Conservation (phyloP, 2,113 vertebrate genomes). For the Halichoeres trimaculatus region DNA sequence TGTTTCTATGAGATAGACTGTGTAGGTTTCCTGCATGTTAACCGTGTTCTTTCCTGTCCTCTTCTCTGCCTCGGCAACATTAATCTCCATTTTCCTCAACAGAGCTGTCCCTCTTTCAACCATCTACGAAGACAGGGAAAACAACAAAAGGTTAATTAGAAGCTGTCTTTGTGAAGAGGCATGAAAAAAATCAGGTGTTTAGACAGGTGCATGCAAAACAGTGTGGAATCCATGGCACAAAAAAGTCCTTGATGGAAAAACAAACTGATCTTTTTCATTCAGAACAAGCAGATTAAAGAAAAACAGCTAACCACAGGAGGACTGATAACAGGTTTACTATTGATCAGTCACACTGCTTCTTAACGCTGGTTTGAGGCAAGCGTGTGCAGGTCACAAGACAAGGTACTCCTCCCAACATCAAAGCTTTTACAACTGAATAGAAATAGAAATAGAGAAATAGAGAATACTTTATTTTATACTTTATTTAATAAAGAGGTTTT, state of each 20-base stretch:
- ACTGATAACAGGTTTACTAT: neutral
- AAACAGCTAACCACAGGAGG: no score
- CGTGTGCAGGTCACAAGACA: slow-evolving; percentile 48
- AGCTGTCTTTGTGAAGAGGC: no score
- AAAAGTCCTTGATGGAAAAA: no score
- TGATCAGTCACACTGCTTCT: neutral
- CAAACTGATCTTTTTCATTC: no score
- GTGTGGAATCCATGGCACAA: no score
- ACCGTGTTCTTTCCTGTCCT: slow-evolving; percentile 91
- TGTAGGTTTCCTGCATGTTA: slow-evolving; percentile 94
- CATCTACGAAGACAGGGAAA: slow-evolving; percentile 78
- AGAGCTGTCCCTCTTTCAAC: slow-evolving; percentile 85
- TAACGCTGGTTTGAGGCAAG: neutral
- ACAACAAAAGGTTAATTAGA: neutral
- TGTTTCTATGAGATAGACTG: slow-evolving; percentile 94
- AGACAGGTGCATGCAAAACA: neutral
- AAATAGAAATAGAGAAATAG: no score
- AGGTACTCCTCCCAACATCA: neutral
- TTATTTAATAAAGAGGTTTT: no score
- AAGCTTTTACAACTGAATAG: no score
- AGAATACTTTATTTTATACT: no score
- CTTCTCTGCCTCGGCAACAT: slow-evolving; percentile 92
- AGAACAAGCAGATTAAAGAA: no score
- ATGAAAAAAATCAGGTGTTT: neutral
- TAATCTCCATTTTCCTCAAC: slow-evolving; percentile 92